phyloP scores from a whole-genome alignment of 2,797 vertebrate species.

The Gadopsis bispinosus region DNA sequence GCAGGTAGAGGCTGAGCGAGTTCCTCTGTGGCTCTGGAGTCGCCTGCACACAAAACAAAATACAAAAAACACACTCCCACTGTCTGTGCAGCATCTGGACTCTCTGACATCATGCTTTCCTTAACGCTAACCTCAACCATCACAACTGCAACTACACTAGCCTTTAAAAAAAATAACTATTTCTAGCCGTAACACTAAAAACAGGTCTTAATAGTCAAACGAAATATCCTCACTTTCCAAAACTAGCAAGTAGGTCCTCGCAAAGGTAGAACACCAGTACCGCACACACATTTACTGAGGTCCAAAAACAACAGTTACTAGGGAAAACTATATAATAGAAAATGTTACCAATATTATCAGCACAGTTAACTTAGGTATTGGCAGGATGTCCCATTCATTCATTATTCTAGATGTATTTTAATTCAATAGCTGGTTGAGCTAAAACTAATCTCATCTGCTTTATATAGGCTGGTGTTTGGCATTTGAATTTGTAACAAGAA shows the following conservation, averaged over 20 bases:
- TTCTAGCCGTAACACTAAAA: neutral
- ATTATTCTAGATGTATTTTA: neutral
- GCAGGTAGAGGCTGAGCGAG: slow-evolving; percentile 54
- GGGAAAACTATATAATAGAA: neutral
- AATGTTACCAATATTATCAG: no score
- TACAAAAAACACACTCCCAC: slow-evolving; percentile 22
- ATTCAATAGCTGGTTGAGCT: neutral
- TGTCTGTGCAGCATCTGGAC: neutral
- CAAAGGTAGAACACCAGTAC: neutral
- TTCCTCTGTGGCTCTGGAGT: slow-evolving; percentile 9
- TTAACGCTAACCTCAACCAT: no score
- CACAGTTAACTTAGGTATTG: no score
- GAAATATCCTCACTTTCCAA: neutral
- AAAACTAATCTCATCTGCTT: neutral
- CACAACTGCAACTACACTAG: neutral
- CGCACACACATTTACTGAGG: neutral
- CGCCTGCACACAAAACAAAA: slow-evolving; percentile 44
- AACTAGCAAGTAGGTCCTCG: neutral
- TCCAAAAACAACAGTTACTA: neutral
- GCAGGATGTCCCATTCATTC: neutral
- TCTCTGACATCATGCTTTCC: neutral
- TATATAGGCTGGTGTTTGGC: neutral
- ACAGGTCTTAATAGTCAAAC: neutral
- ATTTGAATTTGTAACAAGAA: neutral
- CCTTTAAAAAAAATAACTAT: neutral